These are phyloP conservation scores for Lucinisca nassula DNA, from an alignment of 2,888 invertebrate genomes.

Conservation along the genomic window DNA sequence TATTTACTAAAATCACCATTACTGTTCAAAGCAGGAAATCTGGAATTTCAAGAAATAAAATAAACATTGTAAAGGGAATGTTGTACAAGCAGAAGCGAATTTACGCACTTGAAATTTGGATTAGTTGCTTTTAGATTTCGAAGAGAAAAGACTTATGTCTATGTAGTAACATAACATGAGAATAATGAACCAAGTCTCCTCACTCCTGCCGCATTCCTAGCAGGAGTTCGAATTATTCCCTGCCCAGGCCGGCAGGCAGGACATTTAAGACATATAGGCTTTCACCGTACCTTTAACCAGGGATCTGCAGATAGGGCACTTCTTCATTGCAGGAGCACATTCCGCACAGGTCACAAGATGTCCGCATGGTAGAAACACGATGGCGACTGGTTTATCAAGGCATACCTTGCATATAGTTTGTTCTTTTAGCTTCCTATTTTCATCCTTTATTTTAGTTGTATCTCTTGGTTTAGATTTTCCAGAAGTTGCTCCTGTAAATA, in stretches of 20 bases:
- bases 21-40: too few species aligned
- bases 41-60: too few species aligned
- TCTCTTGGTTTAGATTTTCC: neutral
- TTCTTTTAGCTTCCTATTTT: conserved; percentile 65
- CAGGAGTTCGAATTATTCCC: too few species aligned
- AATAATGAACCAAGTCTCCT: too few species aligned
- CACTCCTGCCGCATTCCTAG: too few species aligned
- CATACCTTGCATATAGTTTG: conserved; percentile 69
- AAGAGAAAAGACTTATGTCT: too few species aligned
- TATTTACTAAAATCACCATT: too few species aligned
- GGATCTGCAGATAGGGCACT: conserved; percentile 70
- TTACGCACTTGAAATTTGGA: too few species aligned
- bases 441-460: conserved; percentile 43
- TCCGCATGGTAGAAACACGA: conserved; percentile 73
- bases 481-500: neutral
- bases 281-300: conserved; percentile 53
- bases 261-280: neutral
- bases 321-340: conserved; percentile 67
- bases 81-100: too few species aligned
- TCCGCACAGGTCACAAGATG: conserved; percentile 70
- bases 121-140: too few species aligned
- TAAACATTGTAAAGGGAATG: too few species aligned
- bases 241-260: neutral
- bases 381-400: conserved; percentile 63
- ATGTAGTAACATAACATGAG: too few species aligned